Percentiles rank a stretch among this genome's conserved stretches.
Evolutionary conservation across 2,888 invertebrate genomes (phyloP).

Genomic region (Tachystola acroxantha): DNA sequence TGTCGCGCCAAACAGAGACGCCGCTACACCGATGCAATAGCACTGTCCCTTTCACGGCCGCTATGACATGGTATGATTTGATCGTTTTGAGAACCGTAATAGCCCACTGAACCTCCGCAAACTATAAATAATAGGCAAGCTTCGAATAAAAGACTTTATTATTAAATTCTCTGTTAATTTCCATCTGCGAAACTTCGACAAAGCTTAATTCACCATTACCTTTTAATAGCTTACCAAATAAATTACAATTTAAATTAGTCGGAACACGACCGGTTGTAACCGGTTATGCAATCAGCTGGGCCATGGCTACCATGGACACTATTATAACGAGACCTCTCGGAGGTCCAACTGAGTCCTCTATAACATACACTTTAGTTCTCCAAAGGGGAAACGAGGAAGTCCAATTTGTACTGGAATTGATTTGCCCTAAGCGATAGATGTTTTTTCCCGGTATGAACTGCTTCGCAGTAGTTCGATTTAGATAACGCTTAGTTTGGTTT

Average conservation of each 20-base stretch:
- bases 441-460: not conserved
- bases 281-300: slow-evolving; percentile 22
- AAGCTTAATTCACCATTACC: slow-evolving; percentile 11
- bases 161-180: too few relatives aligned
- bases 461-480: too few relatives aligned
- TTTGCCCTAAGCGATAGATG: not conserved
- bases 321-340: not conserved
- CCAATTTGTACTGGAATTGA: not conserved
- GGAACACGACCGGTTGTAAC: slow-evolving; percentile 22
- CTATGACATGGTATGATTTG: too few relatives aligned
- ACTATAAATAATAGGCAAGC: too few relatives aligned
- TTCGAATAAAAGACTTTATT: too few relatives aligned
- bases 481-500: too few relatives aligned
- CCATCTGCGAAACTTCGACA: too few relatives aligned
- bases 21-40: too few relatives aligned
- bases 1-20: too few relatives aligned
- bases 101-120: too few relatives aligned
- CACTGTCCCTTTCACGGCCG: too few relatives aligned
- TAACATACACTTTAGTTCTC: not conserved
- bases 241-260: slow-evolving; percentile 29
- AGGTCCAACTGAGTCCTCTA: not conserved
- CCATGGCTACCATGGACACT: slow-evolving; percentile 3
- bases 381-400: not conserved
- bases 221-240: slow-evolving; percentile 25
- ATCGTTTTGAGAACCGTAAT: too few relatives aligned